Evolutionary conservation across 2,113 vertebrate species (phyloP), one percentile per base, ranked within the genome.

Genomic region (Lutjanus erythropterus): DNA sequence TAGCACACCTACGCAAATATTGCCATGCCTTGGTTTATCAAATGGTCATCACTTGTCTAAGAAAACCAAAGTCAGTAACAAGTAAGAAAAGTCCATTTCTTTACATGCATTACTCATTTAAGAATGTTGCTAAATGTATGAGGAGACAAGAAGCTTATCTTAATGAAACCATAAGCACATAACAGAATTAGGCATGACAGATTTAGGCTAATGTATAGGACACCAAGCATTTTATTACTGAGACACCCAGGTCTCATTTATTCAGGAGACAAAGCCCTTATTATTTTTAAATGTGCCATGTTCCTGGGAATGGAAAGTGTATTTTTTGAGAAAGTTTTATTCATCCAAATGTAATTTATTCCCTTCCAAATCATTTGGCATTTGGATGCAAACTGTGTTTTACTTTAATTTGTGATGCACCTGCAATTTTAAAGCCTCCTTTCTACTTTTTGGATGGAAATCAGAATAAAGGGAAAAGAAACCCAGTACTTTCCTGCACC

Each of bases 281-380:
- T 49, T 75, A 33, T 80, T 75, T 77, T 77, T 33, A 66, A 80
- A 66, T 60, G 31, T 41, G 18, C 23, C 9, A 5, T 37, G 39
- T 18, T 52, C 3, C 37, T 64, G 19, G 15, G 3, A 61, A 74
- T 55, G 41, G 21, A 71, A 44, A 62, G 27, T 44, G 10, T 49
- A 23, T 50, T 46, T 69, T 33, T 62, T 9, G 4, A 73, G 42
- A 50, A 8, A 9, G 21, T 59, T 59, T 27, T 60, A 72, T 72
- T 76, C 50, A 79, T 75, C 56, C 5, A 3, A 29, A 37, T 35
- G 16, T 80, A 49, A 64, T 85, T 75, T 72, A 86, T 80, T 86
- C 18, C 33, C 37, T 52, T 75, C 75, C 47, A 78, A 85, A 70
- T 42, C 60, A 37, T 84, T 83, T 70, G 47, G 66, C 75, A 70